phyloP scores from a whole-genome alignment of 2,113 vertebrate species.

The Actinemys pallida region DNA sequence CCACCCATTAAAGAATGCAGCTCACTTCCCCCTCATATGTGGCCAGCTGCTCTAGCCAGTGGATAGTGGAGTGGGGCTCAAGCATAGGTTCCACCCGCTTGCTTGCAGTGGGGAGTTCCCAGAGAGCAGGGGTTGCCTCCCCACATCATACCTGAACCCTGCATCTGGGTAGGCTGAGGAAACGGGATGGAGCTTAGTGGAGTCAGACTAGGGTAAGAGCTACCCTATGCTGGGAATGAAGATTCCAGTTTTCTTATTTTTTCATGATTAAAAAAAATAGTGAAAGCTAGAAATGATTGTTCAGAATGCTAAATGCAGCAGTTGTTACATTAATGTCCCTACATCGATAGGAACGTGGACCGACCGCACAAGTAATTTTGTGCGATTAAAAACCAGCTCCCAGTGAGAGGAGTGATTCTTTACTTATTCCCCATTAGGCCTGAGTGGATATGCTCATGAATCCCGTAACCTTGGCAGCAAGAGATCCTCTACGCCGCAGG shows the following conservation, averaged over 20 bases:
- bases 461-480: slow-evolving; percentile 64
- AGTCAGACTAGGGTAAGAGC: neutral
- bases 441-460: slow-evolving; percentile 46
- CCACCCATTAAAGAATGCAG: neutral
- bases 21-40: neutral
- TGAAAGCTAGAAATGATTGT: neutral
- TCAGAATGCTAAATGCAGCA: neutral
- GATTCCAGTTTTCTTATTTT: neutral
- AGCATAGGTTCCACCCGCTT: neutral
- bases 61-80: neutral
- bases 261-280: neutral
- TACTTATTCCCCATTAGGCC: slow-evolving; percentile 42
- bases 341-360: neutral
- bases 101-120: neutral
- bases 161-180: neutral
- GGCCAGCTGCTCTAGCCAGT: neutral
- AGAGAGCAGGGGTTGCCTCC: neutral
- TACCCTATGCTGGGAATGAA: neutral
- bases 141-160: rapidly evolving
- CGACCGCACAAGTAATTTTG: neutral
- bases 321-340: neutral
- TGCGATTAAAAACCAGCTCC: neutral
- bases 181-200: neutral
- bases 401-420: slow-evolving; percentile 25
- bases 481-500: slow-evolving; percentile 40